Evolutionary conservation across 2,113 vertebrate genomes (phyloP).

Genomic region (Phyllostomus hastatus): DNA sequence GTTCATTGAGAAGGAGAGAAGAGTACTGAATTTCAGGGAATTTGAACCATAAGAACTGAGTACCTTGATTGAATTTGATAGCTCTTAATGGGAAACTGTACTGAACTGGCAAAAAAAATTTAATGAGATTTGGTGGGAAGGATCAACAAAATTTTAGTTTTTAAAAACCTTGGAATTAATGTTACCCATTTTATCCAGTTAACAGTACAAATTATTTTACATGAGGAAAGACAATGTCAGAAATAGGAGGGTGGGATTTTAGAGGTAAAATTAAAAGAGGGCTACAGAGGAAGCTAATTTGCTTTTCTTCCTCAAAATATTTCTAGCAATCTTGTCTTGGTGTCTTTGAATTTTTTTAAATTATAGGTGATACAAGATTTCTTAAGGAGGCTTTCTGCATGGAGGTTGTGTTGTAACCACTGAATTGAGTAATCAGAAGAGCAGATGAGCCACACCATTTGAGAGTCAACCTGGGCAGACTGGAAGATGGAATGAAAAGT

Average conservation of each 20-base stretch:
- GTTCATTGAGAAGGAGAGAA: constrained; percentile 59
- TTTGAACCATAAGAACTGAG: constrained; percentile 51
- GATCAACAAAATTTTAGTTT: constrained; percentile 55
- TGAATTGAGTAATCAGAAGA: background rate
- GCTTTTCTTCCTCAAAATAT: constrained; percentile 29
- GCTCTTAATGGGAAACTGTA: constrained; percentile 57
- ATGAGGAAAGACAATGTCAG: constrained; percentile 38
- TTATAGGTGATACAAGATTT: background rate
- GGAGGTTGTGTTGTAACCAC: background rate
- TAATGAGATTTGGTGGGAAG: constrained; percentile 40
- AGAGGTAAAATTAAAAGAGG: constrained; percentile 27
- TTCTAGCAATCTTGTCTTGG: background rate
- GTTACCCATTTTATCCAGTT: constrained; percentile 49
- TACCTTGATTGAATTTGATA: constrained; percentile 58
- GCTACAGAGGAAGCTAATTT: background rate
- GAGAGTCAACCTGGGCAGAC: background rate
- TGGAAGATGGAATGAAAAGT: background rate
- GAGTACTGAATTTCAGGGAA: constrained; percentile 54
- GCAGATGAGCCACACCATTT: background rate
- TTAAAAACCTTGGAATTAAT: constrained; percentile 43
- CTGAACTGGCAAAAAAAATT: constrained; percentile 14
- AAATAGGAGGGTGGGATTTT: constrained; percentile 34
- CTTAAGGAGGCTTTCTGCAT: background rate
- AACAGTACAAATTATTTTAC: constrained; percentile 58
- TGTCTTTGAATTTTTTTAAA: background rate